phyloP scores from a whole-genome alignment of 2,797 vertebrate genomes.

The Erithacus rubecula region DNA sequence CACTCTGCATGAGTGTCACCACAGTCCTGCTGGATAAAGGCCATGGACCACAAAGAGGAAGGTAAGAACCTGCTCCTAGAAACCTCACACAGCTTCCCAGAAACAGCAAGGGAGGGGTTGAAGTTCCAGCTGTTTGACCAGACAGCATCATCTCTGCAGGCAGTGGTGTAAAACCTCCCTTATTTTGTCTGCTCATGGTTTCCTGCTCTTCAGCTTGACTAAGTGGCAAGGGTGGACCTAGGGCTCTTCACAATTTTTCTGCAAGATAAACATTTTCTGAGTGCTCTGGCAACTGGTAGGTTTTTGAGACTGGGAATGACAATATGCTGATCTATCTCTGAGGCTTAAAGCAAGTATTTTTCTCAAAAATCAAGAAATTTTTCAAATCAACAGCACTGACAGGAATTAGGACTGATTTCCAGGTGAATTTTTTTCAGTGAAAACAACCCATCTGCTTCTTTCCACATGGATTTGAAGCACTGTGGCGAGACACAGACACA shows the following conservation, averaged over 20 bases:
- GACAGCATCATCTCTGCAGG: background rate
- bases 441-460: background rate
- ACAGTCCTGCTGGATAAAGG: background rate
- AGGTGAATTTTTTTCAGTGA: background rate
- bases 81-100: background rate
- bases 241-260: background rate
- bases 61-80: background rate
- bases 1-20: rapidly evolving
- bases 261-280: background rate
- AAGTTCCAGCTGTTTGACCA: background rate
- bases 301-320: background rate
- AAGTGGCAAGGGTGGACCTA: background rate
- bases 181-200: background rate
- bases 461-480: background rate
- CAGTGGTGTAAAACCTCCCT: background rate
- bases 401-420: background rate
- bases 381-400: background rate
- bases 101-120: background rate
- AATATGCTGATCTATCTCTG: background rate
- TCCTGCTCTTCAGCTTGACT: background rate
- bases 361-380: background rate
- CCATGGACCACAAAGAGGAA: background rate
- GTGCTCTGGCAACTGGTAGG: background rate
- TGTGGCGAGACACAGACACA: background rate
- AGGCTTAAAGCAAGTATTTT: background rate